These are phyloP conservation scores for Nemurella pictetii DNA, from an alignment of 2,888 invertebrate species.

Conservation along the genomic window DNA sequence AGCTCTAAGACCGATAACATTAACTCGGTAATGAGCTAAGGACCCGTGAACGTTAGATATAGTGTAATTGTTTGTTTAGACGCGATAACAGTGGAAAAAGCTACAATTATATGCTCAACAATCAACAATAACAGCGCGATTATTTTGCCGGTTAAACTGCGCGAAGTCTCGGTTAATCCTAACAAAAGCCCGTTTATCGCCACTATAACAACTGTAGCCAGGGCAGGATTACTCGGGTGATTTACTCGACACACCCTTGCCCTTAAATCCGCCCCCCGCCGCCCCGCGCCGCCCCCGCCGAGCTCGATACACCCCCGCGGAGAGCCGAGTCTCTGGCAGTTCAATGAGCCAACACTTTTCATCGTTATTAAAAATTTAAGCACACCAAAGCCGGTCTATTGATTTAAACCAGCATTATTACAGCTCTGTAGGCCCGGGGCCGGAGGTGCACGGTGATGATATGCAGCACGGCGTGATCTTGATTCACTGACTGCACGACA, in stretches of 20 bases:
- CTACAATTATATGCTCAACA: conserved; percentile 23
- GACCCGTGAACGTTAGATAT: conserved; percentile 21
- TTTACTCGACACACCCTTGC: conserved; percentile 4
- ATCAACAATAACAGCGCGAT: conserved; percentile 27
- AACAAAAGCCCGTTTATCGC: conserved; percentile 16
- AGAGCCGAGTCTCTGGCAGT: background rate
- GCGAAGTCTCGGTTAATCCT: conserved; percentile 25
- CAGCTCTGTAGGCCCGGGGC: background rate
- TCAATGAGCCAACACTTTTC: background rate
- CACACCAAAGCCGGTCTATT: background rate
- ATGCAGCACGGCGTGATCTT: background rate
- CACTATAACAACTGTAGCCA: background rate
- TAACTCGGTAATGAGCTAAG: conserved; percentile 25
- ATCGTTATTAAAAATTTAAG: background rate
- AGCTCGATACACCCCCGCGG: background rate
- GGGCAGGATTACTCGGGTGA: conserved; percentile 21
- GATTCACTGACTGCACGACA: background rate
- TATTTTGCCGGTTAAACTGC: conserved; percentile 18
- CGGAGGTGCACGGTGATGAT: no score
- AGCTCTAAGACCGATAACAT: conserved; percentile 7
- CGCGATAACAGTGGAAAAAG: conserved; percentile 28
- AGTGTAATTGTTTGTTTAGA: conserved; percentile 24
- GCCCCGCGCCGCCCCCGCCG: background rate
- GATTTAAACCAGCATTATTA: background rate
- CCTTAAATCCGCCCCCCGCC: background rate